Base-by-base conservation (phyloP, 2,888 invertebrate species). In the Hedychridium roseum region DNA sequence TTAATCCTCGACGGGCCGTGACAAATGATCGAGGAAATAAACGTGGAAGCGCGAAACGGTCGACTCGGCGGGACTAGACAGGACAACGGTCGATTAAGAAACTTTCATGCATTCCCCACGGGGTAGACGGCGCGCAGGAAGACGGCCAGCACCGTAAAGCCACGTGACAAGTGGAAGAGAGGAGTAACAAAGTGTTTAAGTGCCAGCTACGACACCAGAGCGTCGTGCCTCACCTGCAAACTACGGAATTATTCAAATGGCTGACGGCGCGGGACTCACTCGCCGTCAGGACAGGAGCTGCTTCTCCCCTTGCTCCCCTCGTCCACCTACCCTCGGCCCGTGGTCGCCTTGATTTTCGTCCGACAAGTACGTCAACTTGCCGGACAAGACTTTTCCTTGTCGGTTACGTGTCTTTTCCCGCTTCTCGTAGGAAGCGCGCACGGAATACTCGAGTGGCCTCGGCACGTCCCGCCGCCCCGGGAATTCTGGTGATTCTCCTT, bases 161-260 rank as follows among this genome's bases (percentile, higher is more conserved):
- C 30, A 36, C 37, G 3, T 4, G 31, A 43, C 30, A 43, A 23
- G 31, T 31, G 30, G 37, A 48, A 43, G 28, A 27, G 43, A 37
- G 31, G 32, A 37, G 36, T 36, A 12, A 27, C 39, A 26, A 42
- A 14, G 34, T 14, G 21, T 34, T 39, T 50, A 52, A 44, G 49
- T 41, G 45, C 26, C 35, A 39, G 40, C 34, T 44, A 44, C 34
- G 35, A 37, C 41, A 39, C 27, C 27, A 36, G 46, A 49, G 39
- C 32, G 17, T 23, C 39, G 46, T 60, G 50, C 43, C 55, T 51
- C 48, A 48, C 54, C 51, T 59, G 40, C 37, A 59, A 61, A 63
- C 60, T 57, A 40, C 53, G 44, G 43, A 60, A 67, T 65, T 64
- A 65, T 67, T 57, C 46, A 60, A 60, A 58, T 54, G 32, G 41